A percentile compares a stretch with the other conserved stretches of the same genome.
These are phyloP conservation scores for Sinotaia quadrata DNA, from an alignment of 2,888 invertebrate genomes.

Conservation along the genomic window DNA sequence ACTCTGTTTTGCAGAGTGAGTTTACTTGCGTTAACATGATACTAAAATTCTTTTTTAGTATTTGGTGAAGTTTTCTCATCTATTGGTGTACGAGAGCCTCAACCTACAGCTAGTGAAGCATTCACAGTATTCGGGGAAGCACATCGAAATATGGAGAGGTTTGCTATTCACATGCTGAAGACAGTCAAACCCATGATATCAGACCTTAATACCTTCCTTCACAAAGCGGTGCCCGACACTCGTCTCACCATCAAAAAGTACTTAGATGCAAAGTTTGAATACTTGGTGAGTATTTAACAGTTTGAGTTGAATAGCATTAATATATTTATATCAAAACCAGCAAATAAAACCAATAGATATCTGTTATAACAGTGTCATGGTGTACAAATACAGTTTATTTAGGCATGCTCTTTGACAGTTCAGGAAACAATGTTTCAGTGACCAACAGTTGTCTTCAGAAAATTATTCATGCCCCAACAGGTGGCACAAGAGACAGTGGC, in stretches of 20 bases:
- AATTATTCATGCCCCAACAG: too few relatives aligned
- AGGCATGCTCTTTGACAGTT: too few relatives aligned
- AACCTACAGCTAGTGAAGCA: slow-evolving; percentile 93
- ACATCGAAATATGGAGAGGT: slow-evolving; percentile 91
- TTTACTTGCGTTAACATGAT: too few relatives aligned
- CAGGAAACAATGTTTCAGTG: too few relatives aligned
- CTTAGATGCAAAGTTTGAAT: slow-evolving; percentile 99
- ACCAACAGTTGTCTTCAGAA: too few relatives aligned
- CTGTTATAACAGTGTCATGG: too few relatives aligned
- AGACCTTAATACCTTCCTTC: slow-evolving; percentile 95
- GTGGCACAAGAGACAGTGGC: too few relatives aligned
- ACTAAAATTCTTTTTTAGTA: slow-evolving; percentile 73
- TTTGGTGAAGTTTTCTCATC: slow-evolving; percentile 95
- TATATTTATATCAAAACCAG: too few relatives aligned
- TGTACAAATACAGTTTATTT: too few relatives aligned
- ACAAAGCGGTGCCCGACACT: slow-evolving; percentile 98
- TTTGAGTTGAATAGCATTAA: too few relatives aligned
- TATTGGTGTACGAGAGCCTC: slow-evolving; percentile 96
- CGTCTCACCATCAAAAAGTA: slow-evolving; percentile 97
- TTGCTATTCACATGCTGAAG: slow-evolving; percentile 90
- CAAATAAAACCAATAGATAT: too few relatives aligned
- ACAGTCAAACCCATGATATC: slow-evolving; percentile 91
- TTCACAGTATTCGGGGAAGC: slow-evolving; percentile 95
- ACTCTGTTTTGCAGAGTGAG: too few relatives aligned
- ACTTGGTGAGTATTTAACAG: slow-evolving; percentile 76